Percentiles rank a stretch among this genome's conserved stretches.
phyloP scores from a whole-genome alignment of 2,113 vertebrate species.

The Sceloporus undulatus region DNA sequence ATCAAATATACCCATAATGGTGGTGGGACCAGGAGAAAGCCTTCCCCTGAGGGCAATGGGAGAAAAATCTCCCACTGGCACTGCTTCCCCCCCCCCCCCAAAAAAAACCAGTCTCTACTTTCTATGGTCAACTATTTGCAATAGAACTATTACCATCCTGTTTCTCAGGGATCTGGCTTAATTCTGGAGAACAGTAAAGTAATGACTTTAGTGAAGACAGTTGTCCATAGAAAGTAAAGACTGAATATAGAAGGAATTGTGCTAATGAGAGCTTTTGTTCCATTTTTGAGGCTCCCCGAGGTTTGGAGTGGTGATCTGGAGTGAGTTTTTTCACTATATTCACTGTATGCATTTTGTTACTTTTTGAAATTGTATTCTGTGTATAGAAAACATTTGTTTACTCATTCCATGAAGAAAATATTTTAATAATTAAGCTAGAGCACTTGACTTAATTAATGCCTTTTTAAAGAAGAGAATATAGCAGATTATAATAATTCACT shows the following conservation, averaged over 20 bases:
- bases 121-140: neutral
- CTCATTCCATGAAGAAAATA: neutral
- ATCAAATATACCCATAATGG: no score
- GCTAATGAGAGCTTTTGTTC: no score
- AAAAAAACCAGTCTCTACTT: neutral
- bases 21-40: no score
- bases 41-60: no score
- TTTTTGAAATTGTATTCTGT: neutral
- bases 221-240: no score
- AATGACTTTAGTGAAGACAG: no score
- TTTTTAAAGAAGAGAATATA: neutral
- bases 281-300: no score
- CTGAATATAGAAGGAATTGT: no score
- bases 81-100: neutral
- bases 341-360: no score
- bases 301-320: no score
- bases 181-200: no score
- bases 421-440: neutral
- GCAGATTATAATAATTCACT: neutral
- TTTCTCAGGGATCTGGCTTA: neutral
- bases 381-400: neutral
- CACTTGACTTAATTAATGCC: neutral
- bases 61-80: neutral
- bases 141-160: neutral
- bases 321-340: no score